These are phyloP conservation scores for Bucco capensis DNA, from an alignment of 2,113 vertebrate genomes.

Conservation along the genomic window DNA sequence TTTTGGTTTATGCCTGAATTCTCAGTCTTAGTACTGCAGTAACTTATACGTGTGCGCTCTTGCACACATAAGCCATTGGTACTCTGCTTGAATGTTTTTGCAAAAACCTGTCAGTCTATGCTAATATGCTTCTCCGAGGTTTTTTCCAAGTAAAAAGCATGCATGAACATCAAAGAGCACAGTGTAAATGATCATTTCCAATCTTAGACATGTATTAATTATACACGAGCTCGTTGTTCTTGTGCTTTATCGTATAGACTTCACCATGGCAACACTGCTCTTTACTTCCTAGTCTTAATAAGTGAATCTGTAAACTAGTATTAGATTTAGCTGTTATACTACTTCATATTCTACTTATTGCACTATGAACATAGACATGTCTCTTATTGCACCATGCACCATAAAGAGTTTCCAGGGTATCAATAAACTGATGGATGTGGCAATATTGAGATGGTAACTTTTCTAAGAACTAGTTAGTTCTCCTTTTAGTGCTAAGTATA, in stretches of 20 bases:
- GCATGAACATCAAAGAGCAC: constrained; percentile 39
- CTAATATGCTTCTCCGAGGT: not conserved
- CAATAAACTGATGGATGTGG: not conserved
- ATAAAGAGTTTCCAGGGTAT: not conserved
- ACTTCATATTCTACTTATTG: constrained; percentile 2
- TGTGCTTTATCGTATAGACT: constrained; percentile 40
- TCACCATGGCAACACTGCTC: constrained; percentile 63
- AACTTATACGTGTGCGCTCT: not conserved
- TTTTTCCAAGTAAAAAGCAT: constrained; percentile 20
- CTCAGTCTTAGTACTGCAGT: not conserved
- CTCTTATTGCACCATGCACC: not conserved
- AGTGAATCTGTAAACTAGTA: constrained; percentile 43
- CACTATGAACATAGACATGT: not conserved
- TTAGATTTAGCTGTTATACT: constrained; percentile 15
- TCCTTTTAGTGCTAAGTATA: not conserved
- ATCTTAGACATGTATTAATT: constrained; percentile 67
- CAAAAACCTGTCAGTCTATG: not conserved
- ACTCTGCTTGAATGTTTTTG: not conserved
- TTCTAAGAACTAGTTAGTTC: not conserved
- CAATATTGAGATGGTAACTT: not conserved
- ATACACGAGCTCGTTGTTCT: constrained; percentile 53
- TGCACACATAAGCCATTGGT: not conserved
- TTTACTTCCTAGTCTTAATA: constrained; percentile 29
- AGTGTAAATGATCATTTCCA: constrained; percentile 49
- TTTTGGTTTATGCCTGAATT: not conserved